Conservation (phyloP, 1,140 invertebrate species). For the Chrysomallon squamiferum region DNA sequence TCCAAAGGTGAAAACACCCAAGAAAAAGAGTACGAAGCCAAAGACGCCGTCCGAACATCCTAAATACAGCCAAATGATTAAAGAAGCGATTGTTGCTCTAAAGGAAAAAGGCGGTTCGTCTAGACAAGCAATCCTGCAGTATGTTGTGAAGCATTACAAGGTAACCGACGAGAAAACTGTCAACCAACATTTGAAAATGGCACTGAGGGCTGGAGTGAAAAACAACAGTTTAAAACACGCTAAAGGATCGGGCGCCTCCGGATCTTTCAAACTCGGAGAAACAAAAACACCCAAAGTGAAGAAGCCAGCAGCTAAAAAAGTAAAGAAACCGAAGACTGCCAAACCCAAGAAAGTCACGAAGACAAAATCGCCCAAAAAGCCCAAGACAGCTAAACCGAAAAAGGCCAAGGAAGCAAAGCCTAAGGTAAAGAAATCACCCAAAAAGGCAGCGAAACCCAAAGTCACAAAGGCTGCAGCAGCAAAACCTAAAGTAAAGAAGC, state of each 20-base stretch:
- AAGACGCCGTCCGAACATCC: slow-evolving; percentile 32
- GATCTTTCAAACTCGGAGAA: slow-evolving; percentile 44
- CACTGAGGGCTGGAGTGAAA: slow-evolving; percentile 42
- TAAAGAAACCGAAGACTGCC: background rate
- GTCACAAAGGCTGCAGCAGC: background rate
- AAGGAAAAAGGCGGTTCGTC: slow-evolving; percentile 38
- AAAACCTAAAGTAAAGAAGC: background rate
- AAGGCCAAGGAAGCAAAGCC: background rate
- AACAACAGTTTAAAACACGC: slow-evolving; percentile 36
- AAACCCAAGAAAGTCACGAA: background rate
- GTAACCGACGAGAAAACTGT: slow-evolving; percentile 37
- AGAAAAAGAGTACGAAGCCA: background rate
- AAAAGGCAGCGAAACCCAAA: background rate
- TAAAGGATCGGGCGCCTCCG: slow-evolving; percentile 50
- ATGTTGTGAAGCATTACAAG: slow-evolving; percentile 50
- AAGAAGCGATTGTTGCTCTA: slow-evolving; percentile 4
- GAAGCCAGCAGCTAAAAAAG: slow-evolving; percentile 4
- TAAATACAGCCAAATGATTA: slow-evolving; percentile 24
- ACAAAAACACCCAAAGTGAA: background rate
- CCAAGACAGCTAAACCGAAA: background rate
- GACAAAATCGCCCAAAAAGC: too few species aligned
- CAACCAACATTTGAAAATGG: slow-evolving; percentile 43
- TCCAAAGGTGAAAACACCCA: slow-evolving; percentile 27
- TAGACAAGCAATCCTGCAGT: slow-evolving; percentile 53
- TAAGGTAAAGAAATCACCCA: background rate